Evolutionary conservation across 2,888 invertebrate species (phyloP).

Genomic region (Drosophila anomalata): DNA sequence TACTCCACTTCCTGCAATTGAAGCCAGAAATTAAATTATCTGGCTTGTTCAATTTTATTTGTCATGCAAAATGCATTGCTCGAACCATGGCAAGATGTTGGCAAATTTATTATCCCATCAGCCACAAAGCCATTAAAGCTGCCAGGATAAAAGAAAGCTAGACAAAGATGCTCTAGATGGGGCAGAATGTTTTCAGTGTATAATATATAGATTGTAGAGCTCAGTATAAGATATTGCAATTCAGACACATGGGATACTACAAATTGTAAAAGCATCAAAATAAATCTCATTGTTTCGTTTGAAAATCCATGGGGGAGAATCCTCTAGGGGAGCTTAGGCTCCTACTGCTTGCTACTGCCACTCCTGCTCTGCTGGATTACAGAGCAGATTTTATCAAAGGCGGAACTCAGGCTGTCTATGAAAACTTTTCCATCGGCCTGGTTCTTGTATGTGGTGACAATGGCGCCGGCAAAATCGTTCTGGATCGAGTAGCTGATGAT

Average conservation of each 20-base stretch:
- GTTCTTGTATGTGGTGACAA: conserved; percentile 91
- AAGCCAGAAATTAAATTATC: conserved; percentile 1
- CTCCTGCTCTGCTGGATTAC: conserved; percentile 67
- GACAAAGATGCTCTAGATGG: conserved; percentile 18
- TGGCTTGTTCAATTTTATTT: conserved; percentile 12
- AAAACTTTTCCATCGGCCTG: conserved; percentile 90
- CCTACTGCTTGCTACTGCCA: conserved; percentile 17
- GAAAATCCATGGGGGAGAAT: conserved; percentile 10
- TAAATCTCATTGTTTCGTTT: conserved; percentile 42
- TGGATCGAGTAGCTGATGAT: conserved; percentile 92
- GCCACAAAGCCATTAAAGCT: conserved; percentile 19
- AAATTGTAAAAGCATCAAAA: conserved; percentile 24
- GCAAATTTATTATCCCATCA: conserved; percentile 30
- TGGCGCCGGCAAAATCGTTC: conserved; percentile 91
- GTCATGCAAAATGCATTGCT: conserved; percentile 2
- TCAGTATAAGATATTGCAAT: conserved; percentile 49
- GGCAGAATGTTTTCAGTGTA: conserved; percentile 36
- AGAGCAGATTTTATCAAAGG: conserved; percentile 88
- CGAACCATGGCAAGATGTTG: conserved; percentile 4
- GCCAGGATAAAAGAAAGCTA: conserved; percentile 1
- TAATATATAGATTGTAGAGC: conserved; percentile 45
- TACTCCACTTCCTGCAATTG: background rate
- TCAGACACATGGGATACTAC: conserved; percentile 40
- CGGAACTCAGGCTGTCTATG: conserved; percentile 88
- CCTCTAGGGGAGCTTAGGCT: background rate